A percentile compares a stretch with the other conserved stretches of the same genome.
phyloP scores from a whole-genome alignment of 2,888 invertebrate genomes.

The Caenorhabditis angaria region DNA sequence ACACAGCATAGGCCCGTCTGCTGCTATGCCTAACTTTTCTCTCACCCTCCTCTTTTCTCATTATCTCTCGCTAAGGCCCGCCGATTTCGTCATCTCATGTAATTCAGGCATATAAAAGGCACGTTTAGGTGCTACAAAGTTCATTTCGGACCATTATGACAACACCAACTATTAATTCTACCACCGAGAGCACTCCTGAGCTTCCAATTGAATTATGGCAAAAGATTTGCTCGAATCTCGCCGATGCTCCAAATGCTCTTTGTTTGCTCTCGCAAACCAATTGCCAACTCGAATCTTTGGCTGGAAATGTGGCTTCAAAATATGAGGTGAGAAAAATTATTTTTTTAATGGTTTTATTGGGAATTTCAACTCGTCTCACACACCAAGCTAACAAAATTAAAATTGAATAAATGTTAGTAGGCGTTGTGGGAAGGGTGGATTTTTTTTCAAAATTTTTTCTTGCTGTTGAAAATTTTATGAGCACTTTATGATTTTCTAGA shows the following conservation, averaged over 20 bases:
- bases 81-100: neutral
- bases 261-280: neutral
- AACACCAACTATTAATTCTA: too few species aligned
- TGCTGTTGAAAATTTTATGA: too few species aligned
- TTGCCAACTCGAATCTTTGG: neutral
- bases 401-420: constrained; percentile 37
- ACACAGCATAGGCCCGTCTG: neutral
- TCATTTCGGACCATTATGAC: too few species aligned
- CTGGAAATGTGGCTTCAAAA: constrained; percentile 2
- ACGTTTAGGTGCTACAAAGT: neutral
- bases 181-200: neutral
- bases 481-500: too few species aligned
- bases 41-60: neutral
- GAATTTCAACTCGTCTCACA: constrained; percentile 37
- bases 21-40: neutral
- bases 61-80: neutral
- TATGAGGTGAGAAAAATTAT: neutral
- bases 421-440: constrained; percentile 49
- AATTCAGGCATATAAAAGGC: neutral
- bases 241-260: neutral
- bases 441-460: neutral
- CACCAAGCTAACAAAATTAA: constrained; percentile 32
- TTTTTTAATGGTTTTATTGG: neutral
- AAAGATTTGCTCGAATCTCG: neutral
- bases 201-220: neutral